Evolutionary conservation across 2,113 vertebrate species (phyloP).

Genomic region (Rhinogobius similis): DNA sequence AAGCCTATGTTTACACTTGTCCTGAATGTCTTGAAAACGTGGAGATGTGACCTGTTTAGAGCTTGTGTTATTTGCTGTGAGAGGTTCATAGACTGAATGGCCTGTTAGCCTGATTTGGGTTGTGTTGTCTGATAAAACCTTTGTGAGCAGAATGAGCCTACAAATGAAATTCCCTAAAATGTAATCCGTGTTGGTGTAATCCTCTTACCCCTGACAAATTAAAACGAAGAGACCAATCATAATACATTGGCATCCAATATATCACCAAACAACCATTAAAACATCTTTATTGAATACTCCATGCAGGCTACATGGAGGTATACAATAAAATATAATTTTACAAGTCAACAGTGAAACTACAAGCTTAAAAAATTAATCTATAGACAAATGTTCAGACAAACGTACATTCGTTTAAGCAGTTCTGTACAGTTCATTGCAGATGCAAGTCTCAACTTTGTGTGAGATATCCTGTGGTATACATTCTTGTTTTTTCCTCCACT

Average conservation of each 20-base stretch:
- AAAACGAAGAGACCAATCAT: neutral
- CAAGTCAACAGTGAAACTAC: slow-evolving; percentile 63
- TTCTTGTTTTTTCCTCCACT: neutral
- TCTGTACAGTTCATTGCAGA: slow-evolving; percentile 80
- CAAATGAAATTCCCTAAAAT: neutral
- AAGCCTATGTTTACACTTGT: too few relatives aligned
- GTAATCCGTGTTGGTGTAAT: neutral
- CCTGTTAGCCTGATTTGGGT: neutral
- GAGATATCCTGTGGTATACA: neutral
- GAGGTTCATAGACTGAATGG: neutral
- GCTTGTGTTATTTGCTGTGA: too few relatives aligned
- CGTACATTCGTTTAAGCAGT: slow-evolving; percentile 86
- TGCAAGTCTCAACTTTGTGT: slow-evolving; percentile 23
- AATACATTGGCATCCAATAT: neutral
- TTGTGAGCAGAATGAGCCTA: neutral
- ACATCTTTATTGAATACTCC: slow-evolving; percentile 79
- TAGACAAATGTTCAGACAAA: slow-evolving; percentile 76
- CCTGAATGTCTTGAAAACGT: too few relatives aligned
- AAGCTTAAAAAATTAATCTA: slow-evolving; percentile 64
- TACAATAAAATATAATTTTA: slow-evolving; percentile 57
- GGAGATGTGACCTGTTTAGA: too few relatives aligned
- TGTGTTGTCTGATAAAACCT: neutral
- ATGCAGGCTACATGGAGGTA: slow-evolving; percentile 62
- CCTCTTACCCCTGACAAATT: neutral
- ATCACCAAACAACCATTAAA: slow-evolving; percentile 11